These are phyloP conservation scores for Forbesichthys papilliferus DNA, from an alignment of 2,113 vertebrate species.

Conservation along the genomic window DNA sequence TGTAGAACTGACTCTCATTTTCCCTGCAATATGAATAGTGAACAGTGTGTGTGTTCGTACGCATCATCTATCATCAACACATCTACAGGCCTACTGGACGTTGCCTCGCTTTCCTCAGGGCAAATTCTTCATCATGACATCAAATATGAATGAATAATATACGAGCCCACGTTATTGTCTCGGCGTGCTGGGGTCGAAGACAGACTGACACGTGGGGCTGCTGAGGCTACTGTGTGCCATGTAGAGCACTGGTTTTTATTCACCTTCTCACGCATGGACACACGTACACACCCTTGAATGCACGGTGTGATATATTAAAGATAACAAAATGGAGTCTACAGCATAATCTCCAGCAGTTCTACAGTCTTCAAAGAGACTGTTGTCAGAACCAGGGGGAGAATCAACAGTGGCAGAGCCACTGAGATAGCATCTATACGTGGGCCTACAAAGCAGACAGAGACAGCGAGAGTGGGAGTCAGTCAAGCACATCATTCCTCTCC, in stretches of 20 bases:
- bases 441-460: not conserved
- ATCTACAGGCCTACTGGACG: not conserved
- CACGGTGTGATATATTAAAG: not conserved
- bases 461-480: constrained; percentile 10
- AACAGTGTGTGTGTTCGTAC: constrained; percentile 1
- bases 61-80: not conserved
- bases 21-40: not conserved
- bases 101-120: not conserved
- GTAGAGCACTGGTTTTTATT: too few species aligned
- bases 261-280: not conserved
- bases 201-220: too few species aligned
- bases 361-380: too few species aligned
- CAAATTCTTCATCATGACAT: not conserved
- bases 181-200: too few species aligned
- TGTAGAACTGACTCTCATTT: constrained; percentile 8
- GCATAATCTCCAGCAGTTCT: too few species aligned
- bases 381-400: too few species aligned
- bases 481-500: constrained; percentile 33
- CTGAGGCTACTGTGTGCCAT: too few species aligned
- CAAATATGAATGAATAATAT: too few species aligned
- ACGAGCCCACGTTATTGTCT: too few species aligned
- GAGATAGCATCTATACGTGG: too few species aligned
- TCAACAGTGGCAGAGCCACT: too few species aligned
- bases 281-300: not conserved
- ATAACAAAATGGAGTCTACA: too few species aligned